A percentile compares a stretch with the other conserved stretches of the same genome.
These are phyloP conservation scores for Aplysina aerophoba DNA, from an alignment of 37 sponge, comb jelly and placozoan genomes.

Conservation along the genomic window DNA sequence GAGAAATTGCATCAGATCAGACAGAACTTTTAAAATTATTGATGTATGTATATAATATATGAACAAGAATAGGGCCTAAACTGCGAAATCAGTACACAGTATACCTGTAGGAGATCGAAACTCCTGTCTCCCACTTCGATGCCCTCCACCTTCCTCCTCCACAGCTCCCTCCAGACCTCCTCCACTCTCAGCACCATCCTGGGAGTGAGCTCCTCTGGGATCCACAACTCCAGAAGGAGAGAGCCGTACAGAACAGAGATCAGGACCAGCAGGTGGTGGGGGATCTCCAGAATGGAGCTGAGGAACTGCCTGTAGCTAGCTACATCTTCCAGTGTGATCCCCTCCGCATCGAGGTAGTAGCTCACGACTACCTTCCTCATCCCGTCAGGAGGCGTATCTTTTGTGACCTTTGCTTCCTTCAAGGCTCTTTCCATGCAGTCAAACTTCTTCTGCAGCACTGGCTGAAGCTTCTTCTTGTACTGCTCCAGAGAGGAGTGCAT, in stretches of 20 bases:
- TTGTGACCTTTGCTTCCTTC: no score
- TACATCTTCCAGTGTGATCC: conserved; percentile 10
- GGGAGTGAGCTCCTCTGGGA: neutral
- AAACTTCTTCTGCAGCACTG: conserved; percentile 19
- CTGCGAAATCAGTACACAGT: no score
- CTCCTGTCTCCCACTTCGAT: neutral
- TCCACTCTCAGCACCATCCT: neutral
- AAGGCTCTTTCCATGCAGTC: neutral
- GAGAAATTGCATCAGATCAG: no score
- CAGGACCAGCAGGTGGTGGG: conserved; percentile 1
- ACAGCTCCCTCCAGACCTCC: neutral
- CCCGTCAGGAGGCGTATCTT: neutral
- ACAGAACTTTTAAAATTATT: no score
- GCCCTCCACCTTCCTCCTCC: neutral
- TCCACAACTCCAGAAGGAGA: neutral
- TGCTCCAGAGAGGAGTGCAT: neutral
- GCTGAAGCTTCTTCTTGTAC: conserved; percentile 5
- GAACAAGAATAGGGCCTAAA: no score
- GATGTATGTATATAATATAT: no score
- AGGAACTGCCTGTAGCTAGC: conserved; percentile 6
- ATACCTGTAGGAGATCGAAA: conserved; percentile 8
- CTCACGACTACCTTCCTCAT: conserved; percentile 3
- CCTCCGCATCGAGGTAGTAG: conserved; percentile 5
- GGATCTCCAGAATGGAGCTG: conserved; percentile 12
- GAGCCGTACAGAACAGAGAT: neutral